Conservation (phyloP, 2,113 vertebrate genomes). For the Riparia riparia region DNA sequence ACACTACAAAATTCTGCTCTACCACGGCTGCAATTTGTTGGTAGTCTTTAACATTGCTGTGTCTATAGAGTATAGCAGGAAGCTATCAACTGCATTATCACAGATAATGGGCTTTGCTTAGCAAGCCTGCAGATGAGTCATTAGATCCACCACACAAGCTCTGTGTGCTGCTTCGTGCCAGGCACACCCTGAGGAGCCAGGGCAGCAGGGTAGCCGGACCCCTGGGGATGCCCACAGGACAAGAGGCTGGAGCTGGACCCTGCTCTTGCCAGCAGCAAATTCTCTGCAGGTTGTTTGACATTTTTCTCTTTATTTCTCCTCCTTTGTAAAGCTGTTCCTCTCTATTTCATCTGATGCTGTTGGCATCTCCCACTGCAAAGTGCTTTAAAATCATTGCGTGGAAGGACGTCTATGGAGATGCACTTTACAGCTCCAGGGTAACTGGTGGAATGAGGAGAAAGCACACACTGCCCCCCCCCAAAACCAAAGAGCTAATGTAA, state of each 20-base stretch:
- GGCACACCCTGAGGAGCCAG: background rate
- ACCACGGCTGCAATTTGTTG: background rate
- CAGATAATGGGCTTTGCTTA: background rate
- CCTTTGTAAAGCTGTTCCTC: background rate
- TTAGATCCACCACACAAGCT: background rate
- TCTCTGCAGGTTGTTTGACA: background rate
- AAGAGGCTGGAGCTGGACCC: background rate
- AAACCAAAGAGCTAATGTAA: background rate
- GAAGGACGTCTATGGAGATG: background rate
- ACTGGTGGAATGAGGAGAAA: background rate
- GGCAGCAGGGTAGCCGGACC: background rate
- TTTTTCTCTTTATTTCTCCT: background rate
- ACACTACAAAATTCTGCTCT: background rate
- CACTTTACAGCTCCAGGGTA: background rate
- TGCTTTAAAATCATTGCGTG: fast-evolving
- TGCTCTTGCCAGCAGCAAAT: background rate
- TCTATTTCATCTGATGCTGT: background rate
- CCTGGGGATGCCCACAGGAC: background rate
- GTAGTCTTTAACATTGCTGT: background rate
- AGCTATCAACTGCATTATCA: background rate
- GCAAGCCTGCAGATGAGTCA: background rate
- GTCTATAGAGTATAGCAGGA: background rate
- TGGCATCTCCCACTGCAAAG: background rate
- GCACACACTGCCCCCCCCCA: background rate
- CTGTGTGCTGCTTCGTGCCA: background rate